Evolutionary conservation across 2,797 vertebrate species (phyloP).

Genomic region (Cetoscarus ocellatus): DNA sequence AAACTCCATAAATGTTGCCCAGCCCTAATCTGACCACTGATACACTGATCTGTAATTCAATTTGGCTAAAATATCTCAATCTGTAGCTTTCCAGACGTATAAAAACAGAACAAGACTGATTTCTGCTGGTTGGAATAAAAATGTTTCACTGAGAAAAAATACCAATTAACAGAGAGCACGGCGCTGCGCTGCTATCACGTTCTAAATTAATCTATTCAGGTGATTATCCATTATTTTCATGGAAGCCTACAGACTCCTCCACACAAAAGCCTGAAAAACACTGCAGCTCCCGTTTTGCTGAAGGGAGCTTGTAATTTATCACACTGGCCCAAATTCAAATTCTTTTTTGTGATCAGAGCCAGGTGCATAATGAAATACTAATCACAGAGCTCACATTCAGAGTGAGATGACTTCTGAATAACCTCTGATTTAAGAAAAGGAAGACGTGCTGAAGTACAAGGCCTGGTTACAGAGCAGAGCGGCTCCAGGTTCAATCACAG

Average conservation of each 20-base stretch:
- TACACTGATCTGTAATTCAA: neutral
- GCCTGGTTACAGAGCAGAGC: neutral
- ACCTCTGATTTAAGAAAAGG: neutral
- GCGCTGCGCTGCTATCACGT: neutral
- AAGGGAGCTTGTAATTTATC: neutral
- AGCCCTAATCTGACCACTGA: neutral
- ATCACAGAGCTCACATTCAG: neutral
- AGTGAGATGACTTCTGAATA: conserved; percentile 9
- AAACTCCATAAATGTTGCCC: no score
- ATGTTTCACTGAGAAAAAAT: neutral
- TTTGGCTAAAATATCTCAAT: neutral
- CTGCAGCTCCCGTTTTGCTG: neutral
- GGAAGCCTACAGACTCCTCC: neutral
- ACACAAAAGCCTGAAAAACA: neutral
- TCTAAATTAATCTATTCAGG: conserved; percentile 4
- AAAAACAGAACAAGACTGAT: neutral
- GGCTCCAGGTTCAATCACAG: neutral
- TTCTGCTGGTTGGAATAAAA: neutral
- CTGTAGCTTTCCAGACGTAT: neutral
- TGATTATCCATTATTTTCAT: conserved; percentile 4
- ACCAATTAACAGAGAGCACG: neutral
- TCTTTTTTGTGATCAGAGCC: neutral
- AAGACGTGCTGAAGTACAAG: neutral
- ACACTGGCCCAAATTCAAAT: conserved; percentile 5
- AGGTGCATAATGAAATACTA: conserved; percentile 6